A percentile compares a stretch with the other conserved stretches of the same genome.
Evolutionary conservation across 92 coral and sea anemone species (phyloP).

Genomic region (Pocillopora meandrina): DNA sequence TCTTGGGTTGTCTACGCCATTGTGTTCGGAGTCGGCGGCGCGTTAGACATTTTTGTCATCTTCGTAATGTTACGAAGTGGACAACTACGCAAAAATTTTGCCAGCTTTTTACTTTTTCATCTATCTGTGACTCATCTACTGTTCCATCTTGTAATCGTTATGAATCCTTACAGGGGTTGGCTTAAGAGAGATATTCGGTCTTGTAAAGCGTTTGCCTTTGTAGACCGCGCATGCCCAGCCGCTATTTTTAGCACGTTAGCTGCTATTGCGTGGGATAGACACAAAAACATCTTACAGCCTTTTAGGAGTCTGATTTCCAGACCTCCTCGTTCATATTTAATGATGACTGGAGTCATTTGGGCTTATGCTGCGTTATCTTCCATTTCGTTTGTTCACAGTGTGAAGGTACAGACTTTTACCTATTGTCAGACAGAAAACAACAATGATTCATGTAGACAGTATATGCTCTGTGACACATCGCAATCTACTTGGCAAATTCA

Average conservation of each 20-base stretch:
- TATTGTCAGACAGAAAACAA: background rate
- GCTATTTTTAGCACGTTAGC: conserved; percentile 43
- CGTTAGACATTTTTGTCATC: background rate
- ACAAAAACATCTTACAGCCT: conserved; percentile 37
- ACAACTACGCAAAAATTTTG: background rate
- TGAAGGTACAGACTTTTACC: background rate
- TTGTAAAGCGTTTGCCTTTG: background rate
- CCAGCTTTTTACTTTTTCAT: conserved; percentile 4
- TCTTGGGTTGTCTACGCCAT: background rate
- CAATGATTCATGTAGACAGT: background rate
- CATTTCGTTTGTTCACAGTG: conserved; percentile 1
- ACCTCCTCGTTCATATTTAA: background rate
- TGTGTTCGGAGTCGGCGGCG: background rate
- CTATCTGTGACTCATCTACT: background rate
- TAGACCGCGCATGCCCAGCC: conserved; percentile 1
- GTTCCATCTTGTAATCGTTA: background rate
- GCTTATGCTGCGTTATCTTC: conserved; percentile 19
- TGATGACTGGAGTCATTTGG: conserved; percentile 20
- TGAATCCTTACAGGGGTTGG: background rate
- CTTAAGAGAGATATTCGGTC: background rate
- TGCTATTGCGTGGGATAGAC: conserved; percentile 50
- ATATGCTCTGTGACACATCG: background rate
- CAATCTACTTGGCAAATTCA: background rate
- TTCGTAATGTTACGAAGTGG: conserved; percentile 2
- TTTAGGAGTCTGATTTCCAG: conserved; percentile 4